Evolutionary conservation across 2,888 invertebrate species (phyloP).

Genomic region (Polymixis lichenea): DNA sequence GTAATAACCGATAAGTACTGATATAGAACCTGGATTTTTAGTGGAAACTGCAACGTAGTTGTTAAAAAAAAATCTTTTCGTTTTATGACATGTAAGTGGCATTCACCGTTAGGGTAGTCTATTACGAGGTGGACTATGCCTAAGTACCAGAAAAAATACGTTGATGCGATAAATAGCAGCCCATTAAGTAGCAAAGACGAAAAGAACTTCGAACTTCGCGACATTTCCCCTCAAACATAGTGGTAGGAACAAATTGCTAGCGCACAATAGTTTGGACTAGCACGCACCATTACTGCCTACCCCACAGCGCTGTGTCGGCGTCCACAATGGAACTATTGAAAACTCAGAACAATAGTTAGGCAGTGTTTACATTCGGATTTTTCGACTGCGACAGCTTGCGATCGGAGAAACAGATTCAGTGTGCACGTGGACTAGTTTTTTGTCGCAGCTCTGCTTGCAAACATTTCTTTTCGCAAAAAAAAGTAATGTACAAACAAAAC

Average conservation of each 20-base stretch:
- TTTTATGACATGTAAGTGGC: background rate
- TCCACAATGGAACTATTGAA: slow-evolving; percentile 78
- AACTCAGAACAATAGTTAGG: slow-evolving; percentile 81
- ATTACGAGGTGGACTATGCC: background rate
- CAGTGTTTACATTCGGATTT: slow-evolving; percentile 77
- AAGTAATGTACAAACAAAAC: background rate
- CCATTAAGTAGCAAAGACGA: slow-evolving; percentile 53
- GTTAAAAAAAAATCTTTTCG: background rate
- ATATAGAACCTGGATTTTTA: too few relatives aligned
- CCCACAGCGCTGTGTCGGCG: slow-evolving; percentile 62
- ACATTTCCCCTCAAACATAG: slow-evolving; percentile 54
- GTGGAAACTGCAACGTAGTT: background rate
- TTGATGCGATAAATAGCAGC: slow-evolving; percentile 37
- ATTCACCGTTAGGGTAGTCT: background rate
- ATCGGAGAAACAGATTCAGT: slow-evolving; percentile 53
- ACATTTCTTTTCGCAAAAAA: background rate
- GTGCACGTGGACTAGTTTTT: slow-evolving; percentile 5
- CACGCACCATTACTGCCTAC: slow-evolving; percentile 72
- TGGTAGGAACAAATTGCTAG: slow-evolving; percentile 69
- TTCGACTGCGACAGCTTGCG: slow-evolving; percentile 74
- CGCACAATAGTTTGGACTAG: slow-evolving; percentile 71
- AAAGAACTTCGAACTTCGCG: slow-evolving; percentile 44
- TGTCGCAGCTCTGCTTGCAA: too few relatives aligned
- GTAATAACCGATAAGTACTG: too few relatives aligned
- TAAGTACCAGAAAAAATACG: background rate